Base-by-base conservation (phyloP, 2,113 vertebrate genomes). In the Lamprotornis superbus region DNA sequence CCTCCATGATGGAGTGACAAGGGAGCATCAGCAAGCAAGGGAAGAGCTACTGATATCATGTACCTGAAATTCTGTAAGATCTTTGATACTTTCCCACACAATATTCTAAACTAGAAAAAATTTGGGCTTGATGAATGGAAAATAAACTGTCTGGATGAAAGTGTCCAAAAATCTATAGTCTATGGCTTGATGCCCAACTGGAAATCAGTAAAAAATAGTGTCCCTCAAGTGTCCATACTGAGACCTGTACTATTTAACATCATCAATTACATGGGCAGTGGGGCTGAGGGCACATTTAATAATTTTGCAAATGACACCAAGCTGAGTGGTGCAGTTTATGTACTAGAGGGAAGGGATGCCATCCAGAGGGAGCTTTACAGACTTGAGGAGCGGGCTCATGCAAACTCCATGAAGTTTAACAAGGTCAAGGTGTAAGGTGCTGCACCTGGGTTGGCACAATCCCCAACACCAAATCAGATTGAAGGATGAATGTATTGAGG, bases 91-190 rank as follows among this genome's bases (percentile, higher is more conserved):
- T 13, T 44, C 14, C 22, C 8, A 13, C 8, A 87, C 28, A 50
- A 25, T 33, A 35, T 55, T 74, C 39, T 69, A 69, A 87, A 53
- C 25, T 18, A 69, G 25, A 75, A 42, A 78, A 83, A 79, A 35
- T 50, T 50, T 7, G 9, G 13, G 10, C 47, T 44, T 52, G 50
- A 35, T 65, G 28, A 56, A 50, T 56, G 18, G 5, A 46, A 75
- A 22, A 65, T 11, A 83, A 64, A 79, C 40, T 30, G 6, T 12
- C 56, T 80, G 35, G n/a, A 65, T 46, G 35, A 35, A 60, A 44
- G 2, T 25, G 13, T 33, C 50, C 0, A 0, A 75, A 60, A 70
- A 19, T 2, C 42, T 82, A 7, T 4, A n/a, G 21, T 64, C 21
- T 28, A 7, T 64, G 39, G 7, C 22, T 59, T 40, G 33, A 60